A percentile compares a stretch with the other conserved stretches of the same genome.
Conservation (phyloP, 2,113 vertebrate species). For the Neogale vison region DNA sequence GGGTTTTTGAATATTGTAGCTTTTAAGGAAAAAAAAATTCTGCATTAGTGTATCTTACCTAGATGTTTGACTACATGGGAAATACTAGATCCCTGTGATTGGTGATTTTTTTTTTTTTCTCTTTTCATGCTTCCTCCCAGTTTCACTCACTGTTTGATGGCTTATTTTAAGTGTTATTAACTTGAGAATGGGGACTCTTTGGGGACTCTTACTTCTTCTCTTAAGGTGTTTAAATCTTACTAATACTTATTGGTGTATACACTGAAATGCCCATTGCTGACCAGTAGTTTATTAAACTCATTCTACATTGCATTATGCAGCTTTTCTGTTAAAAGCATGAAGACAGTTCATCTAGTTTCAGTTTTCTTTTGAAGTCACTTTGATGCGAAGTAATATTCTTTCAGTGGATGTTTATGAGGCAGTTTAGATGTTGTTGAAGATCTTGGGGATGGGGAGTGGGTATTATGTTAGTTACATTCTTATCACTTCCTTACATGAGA, state of each 20-base stretch:
- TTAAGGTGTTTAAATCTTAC: constrained; percentile 1
- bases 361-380: constrained; percentile 37
- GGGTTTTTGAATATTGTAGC: no score
- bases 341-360: not conserved
- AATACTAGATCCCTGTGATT: not conserved
- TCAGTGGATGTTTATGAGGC: not conserved
- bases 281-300: not conserved
- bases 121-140: not conserved
- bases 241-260: not conserved
- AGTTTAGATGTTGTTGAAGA: not conserved
- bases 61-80: not conserved
- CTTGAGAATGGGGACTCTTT: not conserved
- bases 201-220: not conserved
- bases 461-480: not conserved
- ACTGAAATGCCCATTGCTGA: not conserved
- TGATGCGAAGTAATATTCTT: not conserved
- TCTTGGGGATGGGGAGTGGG: not conserved
- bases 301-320: not conserved
- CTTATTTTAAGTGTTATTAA: not conserved
- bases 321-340: not conserved
- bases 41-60: not conserved
- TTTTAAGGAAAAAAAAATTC: not conserved
- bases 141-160: not conserved
- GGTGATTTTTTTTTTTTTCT: not conserved
- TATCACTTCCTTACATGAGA: not conserved